A percentile compares a stretch with the other conserved stretches of the same genome.
Conservation (phyloP, 2,797 vertebrate species). For the Limosa lapponica region DNA sequence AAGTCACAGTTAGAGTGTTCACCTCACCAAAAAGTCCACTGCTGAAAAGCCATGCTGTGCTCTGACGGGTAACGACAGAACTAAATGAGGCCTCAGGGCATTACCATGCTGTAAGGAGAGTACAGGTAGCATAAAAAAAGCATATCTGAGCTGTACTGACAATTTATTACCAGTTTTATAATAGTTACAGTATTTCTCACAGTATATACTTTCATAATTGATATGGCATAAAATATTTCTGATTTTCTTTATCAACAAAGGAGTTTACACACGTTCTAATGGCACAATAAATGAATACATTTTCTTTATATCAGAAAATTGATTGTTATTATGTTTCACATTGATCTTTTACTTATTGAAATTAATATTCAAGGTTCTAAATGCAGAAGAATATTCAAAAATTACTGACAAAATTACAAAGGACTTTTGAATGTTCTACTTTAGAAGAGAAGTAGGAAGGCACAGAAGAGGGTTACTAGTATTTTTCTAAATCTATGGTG, state of each 20-base stretch:
- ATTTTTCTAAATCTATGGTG: neutral
- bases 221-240: neutral
- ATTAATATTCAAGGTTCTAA: neutral
- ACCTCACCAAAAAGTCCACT: neutral
- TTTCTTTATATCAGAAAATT: neutral
- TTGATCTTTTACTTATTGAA: neutral
- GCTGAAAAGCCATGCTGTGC: neutral
- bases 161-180: neutral
- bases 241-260: neutral
- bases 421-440: neutral
- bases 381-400: neutral
- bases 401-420: neutral
- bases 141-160: neutral
- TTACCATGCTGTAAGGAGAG: neutral
- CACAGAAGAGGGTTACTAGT: neutral
- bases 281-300: accelerated
- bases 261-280: neutral
- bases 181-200: neutral
- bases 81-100: neutral
- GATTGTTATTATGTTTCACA: neutral
- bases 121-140: neutral
- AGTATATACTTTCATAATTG: neutral
- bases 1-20: neutral
- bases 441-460: neutral
- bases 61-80: neutral